A percentile compares a stretch with the other conserved stretches of the same genome.
These are phyloP conservation scores for Propithecus coquereli DNA, from an alignment of 2,113 vertebrate genomes.

Conservation along the genomic window DNA sequence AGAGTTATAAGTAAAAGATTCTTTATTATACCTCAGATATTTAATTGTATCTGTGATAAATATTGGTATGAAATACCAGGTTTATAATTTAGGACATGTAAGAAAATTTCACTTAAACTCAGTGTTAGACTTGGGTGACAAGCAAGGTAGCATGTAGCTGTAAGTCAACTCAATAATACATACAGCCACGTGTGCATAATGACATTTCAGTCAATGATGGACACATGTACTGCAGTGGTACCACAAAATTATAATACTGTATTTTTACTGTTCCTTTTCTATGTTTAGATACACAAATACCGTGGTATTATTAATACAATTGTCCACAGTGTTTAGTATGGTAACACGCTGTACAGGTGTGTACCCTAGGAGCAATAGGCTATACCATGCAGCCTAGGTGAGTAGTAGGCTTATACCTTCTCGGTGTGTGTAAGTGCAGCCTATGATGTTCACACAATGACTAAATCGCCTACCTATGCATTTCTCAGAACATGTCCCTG, in stretches of 20 bases:
- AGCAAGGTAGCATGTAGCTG: background rate
- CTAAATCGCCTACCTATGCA: background rate
- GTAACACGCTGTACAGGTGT: background rate
- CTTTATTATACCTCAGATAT: background rate
- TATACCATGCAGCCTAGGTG: background rate
- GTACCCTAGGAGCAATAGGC: background rate
- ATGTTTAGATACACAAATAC: background rate
- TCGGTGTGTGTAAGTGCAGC: background rate
- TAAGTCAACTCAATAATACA: background rate
- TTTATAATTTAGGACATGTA: background rate
- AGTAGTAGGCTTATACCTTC: background rate
- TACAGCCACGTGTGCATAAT: background rate
- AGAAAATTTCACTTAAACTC: background rate
- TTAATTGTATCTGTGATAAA: background rate
- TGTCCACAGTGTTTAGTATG: background rate
- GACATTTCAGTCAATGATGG: background rate
- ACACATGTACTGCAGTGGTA: background rate
- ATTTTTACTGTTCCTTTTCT: background rate
- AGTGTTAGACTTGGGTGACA: background rate
- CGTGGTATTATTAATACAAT: background rate
- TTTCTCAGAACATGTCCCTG: background rate
- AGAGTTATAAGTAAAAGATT: conserved; percentile 41
- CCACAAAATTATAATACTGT: background rate
- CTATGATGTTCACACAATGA: background rate
- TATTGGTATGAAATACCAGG: background rate